Conservation (phyloP, 2,797 vertebrate genomes). For the Austrolebias charrua region DNA sequence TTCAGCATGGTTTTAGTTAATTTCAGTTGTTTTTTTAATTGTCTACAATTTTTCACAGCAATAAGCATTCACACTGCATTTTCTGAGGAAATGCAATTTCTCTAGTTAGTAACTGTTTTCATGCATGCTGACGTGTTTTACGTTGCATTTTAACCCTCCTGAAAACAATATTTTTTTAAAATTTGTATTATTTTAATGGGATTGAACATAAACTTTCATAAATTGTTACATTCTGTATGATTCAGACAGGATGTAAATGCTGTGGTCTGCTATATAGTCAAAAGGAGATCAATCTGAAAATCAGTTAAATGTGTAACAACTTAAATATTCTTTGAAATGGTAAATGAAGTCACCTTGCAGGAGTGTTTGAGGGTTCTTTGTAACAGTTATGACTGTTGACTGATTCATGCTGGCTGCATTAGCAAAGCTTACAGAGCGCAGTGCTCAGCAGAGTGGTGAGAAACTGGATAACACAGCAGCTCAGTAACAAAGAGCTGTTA, state of each 20-base stretch:
- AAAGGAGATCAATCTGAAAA: background rate
- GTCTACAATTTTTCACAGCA: too few species aligned
- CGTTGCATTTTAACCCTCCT: background rate
- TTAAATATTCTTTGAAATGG: background rate
- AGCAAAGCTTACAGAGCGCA: conserved; percentile 30
- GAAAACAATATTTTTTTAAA: too few species aligned
- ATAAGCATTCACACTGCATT: too few species aligned
- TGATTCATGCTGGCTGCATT: conserved; percentile 54
- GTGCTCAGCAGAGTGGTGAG: conserved; percentile 15
- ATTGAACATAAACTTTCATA: too few species aligned
- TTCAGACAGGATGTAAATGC: background rate
- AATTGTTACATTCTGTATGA: too few species aligned
- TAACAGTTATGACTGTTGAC: background rate
- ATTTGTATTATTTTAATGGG: too few species aligned
- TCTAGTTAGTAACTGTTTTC: background rate
- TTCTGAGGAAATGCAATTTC: too few species aligned
- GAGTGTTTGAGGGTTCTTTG: too few species aligned
- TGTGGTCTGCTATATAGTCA: background rate
- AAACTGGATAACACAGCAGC: conserved; percentile 22
- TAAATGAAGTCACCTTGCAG: background rate
- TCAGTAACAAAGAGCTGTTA: conserved; percentile 44
- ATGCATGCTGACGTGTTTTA: conserved; percentile 4
- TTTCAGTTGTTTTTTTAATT: too few species aligned
- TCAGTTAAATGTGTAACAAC: background rate
- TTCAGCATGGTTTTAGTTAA: too few species aligned